phyloP scores from a whole-genome alignment of 92 coral and sea anemone species.

The Heliopora coerulea region DNA sequence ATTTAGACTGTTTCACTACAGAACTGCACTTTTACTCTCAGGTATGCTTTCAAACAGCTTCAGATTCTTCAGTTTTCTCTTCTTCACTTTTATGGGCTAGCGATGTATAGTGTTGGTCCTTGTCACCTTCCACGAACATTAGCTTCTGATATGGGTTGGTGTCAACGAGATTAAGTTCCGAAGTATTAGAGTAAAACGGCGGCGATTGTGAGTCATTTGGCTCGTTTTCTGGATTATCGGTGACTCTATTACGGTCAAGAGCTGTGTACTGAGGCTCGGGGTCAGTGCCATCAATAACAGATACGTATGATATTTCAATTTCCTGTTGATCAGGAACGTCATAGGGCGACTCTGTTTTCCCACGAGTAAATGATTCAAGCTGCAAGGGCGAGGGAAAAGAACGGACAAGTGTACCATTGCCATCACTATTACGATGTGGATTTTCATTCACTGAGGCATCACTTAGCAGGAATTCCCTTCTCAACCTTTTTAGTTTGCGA shows the following conservation, averaged over 20 bases:
- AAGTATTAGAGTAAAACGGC: conserved; percentile 11
- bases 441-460: conserved; percentile 8
- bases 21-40: too few relatives aligned
- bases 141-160: conserved; percentile 14
- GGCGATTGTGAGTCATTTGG: neutral
- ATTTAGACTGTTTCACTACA: too few relatives aligned
- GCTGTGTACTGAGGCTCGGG: conserved; percentile 4
- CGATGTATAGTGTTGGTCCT: conserved; percentile 19
- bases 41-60: too few relatives aligned
- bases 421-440: neutral
- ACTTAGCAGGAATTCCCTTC: neutral
- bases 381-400: conserved; percentile 7
- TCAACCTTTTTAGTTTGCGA: neutral
- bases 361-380: conserved; percentile 4
- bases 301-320: conserved; percentile 8
- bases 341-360: conserved; percentile 13
- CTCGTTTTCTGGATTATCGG: neutral
- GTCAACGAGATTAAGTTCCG: neutral
- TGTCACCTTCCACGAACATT: neutral
- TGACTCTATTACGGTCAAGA: neutral
- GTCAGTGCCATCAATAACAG: conserved; percentile 13
- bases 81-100: neutral
- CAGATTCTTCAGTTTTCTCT: too few relatives aligned
- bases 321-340: conserved; percentile 15
- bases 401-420: neutral